Evolutionary conservation across 2,797 vertebrate species (phyloP), one percentile per base, ranked within the genome.

Genomic region (Capromys pilorides): DNA sequence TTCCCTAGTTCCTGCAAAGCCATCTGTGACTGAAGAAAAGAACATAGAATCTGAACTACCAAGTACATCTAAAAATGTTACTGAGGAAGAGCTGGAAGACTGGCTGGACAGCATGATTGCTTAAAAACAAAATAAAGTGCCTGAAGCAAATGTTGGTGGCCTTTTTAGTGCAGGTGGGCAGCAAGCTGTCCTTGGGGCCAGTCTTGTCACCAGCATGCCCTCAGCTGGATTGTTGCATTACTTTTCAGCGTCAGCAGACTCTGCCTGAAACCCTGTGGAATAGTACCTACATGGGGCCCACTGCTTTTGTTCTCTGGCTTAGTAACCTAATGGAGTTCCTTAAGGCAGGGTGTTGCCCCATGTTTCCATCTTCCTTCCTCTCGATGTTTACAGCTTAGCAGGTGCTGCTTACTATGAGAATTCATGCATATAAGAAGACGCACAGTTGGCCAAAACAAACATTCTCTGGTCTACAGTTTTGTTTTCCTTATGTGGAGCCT

Each of bases 41-140:
- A 96, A n/a, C 1, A 4, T 93, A 94, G 84, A 90, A 54, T 51
- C 97, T 22, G 95, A 96, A 57, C 97, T 97, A 33, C 95, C 94
- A 75, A 91, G 41, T 62, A 28, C 92, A 66, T 94, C 98, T 14
- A 98, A 97, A 97, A 94, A 57, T 7, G 57, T 98, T 81, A 98
- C 98, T 0, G 98, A 98, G 88, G 98, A 98, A 51, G 99, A 99
- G 93, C 98, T 99, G 81, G 99, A 99, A 97, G 99, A 99, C 75
- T 99, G 99, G 99, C 97, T 99, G 75, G 99, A 99, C 98, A 99
- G 99, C 97, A 99, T 99, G 99, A 99, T 99, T 95, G 98, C 98
- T 67, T 98, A 96, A 97, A 45, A 13, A 81, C 28, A 77, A 18
- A 21, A 4, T 45, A 82, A 62, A 95, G 69, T 86, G 93, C 97